phyloP scores from a whole-genome alignment of 2,888 invertebrate genomes.

The Limnephilus rhombicus region DNA sequence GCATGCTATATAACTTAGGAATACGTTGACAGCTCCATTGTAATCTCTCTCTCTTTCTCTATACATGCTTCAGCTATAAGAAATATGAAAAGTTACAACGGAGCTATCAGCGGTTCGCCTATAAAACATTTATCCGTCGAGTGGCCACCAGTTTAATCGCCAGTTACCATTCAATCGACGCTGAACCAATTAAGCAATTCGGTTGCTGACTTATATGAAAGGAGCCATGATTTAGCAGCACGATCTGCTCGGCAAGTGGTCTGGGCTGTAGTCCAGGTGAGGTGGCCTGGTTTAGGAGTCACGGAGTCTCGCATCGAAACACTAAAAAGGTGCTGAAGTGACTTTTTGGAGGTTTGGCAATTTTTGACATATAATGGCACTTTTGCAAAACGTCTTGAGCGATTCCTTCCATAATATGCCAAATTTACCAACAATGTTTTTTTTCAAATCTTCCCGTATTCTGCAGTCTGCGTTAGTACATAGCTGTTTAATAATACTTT shows the following conservation, averaged over 20 bases:
- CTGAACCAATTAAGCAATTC: conserved; percentile 51
- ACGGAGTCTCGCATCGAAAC: not conserved
- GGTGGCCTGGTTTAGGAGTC: conserved; percentile 36
- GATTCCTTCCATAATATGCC: too few species aligned
- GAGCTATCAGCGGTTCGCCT: not conserved
- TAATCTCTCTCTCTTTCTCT: not conserved
- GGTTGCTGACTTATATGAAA: conserved; percentile 26
- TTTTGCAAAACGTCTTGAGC: too few species aligned
- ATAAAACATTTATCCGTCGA: not conserved
- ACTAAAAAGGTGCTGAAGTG: not conserved
- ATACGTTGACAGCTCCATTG: not conserved
- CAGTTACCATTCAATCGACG: not conserved
- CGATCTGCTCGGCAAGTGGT: conserved; percentile 29
- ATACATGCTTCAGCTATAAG: not conserved
- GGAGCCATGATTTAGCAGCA: conserved; percentile 36
- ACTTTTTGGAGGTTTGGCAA: not conserved
- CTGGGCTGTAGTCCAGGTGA: not conserved
- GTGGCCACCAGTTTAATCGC: not conserved
- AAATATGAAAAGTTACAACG: not conserved
- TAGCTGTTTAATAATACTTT: too few species aligned
- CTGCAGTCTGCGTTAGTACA: too few species aligned
- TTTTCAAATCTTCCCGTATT: too few species aligned
- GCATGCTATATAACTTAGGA: not conserved
- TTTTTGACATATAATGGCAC: too few species aligned
- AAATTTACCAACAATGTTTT: too few species aligned